Evolutionary conservation across 2,888 invertebrate species (phyloP).

Genomic region (Toxonevra muliebris): DNA sequence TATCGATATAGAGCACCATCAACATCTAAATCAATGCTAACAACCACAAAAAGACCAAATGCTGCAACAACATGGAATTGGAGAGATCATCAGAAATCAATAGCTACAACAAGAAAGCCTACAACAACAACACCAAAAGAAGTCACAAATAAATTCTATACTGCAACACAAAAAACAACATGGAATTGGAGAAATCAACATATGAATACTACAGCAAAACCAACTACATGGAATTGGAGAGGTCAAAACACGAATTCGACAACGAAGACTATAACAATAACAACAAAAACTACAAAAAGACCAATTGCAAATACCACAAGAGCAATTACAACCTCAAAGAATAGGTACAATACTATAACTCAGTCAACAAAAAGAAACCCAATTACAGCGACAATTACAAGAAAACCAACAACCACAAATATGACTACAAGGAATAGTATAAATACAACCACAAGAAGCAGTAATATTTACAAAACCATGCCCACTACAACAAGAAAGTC

Average conservation of each 20-base stretch:
- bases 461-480: constrained; percentile 8
- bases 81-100: neutral
- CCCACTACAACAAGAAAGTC: constrained; percentile 25
- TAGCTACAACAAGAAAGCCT: neutral
- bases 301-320: constrained; percentile 13
- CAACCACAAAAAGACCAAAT: constrained; percentile 26
- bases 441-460: constrained; percentile 8
- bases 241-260: constrained; percentile 10
- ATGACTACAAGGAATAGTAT: constrained; percentile 9
- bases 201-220: neutral
- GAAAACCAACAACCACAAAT: constrained; percentile 17
- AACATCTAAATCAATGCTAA: constrained; percentile 9
- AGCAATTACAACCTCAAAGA: constrained; percentile 10
- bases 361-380: constrained; percentile 15
- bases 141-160: no score
- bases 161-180: no score
- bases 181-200: no score
- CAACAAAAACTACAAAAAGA: neutral
- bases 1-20: neutral
- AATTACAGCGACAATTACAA: constrained; percentile 3
- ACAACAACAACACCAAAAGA: constrained; percentile 17
- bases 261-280: neutral
- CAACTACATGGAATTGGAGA: constrained; percentile 10
- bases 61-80: constrained; percentile 24
- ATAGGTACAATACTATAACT: constrained; percentile 19